Evolutionary conservation across 2,113 vertebrate species (phyloP).

Genomic region (Ginglymostoma cirratum): DNA sequence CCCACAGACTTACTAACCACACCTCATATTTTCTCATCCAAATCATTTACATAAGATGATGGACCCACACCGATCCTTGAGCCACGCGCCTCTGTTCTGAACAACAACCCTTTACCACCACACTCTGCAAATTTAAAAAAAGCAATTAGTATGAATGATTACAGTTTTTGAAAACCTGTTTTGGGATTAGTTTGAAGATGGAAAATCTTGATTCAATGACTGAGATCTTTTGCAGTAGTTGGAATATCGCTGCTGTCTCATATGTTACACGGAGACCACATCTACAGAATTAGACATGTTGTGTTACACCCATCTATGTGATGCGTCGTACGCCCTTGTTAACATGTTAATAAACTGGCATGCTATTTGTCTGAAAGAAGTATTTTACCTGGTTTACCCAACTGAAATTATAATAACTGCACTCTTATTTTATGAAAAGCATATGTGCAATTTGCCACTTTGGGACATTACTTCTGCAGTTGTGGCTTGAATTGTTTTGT

Average conservation of each 20-base stretch:
- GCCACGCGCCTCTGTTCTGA: too few relatives aligned
- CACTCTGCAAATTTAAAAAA: too few relatives aligned
- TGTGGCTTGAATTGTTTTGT: not conserved
- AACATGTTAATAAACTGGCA: not conserved
- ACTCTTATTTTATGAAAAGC: not conserved
- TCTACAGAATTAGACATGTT: not conserved
- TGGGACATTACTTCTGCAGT: not conserved
- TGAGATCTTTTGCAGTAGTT: not conserved
- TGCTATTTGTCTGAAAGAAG: not conserved
- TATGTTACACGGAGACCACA: not conserved
- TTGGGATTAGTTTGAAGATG: not conserved
- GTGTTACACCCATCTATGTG: not conserved
- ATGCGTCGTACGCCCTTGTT: not conserved
- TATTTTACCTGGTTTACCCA: not conserved
- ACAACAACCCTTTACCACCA: too few relatives aligned
- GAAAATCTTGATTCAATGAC: not conserved
- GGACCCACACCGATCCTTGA: too few relatives aligned
- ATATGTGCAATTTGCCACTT: not conserved
- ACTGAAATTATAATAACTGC: not conserved
- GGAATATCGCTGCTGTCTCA: not conserved
- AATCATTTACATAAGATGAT: too few relatives aligned
- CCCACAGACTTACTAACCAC: too few relatives aligned
- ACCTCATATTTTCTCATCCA: too few relatives aligned
- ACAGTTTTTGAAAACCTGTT: not conserved
- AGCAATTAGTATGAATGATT: too few relatives aligned